Percentiles rank a stretch among this genome's conserved stretches.
phyloP scores from a whole-genome alignment of 2,888 invertebrate genomes.

The Pachydiplax longipennis region DNA sequence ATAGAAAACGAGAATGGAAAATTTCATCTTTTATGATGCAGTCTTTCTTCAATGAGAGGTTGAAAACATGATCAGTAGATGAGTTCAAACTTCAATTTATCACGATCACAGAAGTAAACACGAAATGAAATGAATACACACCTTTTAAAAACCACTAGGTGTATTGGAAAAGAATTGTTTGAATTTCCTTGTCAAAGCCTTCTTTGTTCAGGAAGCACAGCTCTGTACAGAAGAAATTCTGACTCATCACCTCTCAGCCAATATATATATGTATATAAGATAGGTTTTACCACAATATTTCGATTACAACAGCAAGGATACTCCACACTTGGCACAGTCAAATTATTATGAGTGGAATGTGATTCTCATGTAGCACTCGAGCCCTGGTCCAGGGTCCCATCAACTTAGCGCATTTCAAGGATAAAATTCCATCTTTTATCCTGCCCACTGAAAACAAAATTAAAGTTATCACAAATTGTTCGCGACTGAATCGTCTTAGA shows the following conservation, averaged over 20 bases:
- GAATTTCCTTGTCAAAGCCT: slow-evolving; percentile 35
- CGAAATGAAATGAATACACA: slow-evolving; percentile 13
- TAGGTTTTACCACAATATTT: slow-evolving; percentile 32
- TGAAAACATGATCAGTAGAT: slow-evolving; percentile 30
- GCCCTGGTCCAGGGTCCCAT: slow-evolving; percentile 6
- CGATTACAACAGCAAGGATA: slow-evolving; percentile 34
- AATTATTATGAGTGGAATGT: slow-evolving; percentile 38
- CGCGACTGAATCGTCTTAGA: slow-evolving; percentile 14
- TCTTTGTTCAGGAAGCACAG: slow-evolving; percentile 42
- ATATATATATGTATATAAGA: not conserved
- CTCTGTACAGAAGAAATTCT: slow-evolving; percentile 30
- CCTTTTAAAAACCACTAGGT: slow-evolving; percentile 30
- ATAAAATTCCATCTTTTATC: not conserved
- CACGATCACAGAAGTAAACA: slow-evolving; percentile 37
- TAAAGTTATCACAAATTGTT: slow-evolving; percentile 36
- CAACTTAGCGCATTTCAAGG: not conserved
- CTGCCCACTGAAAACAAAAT: slow-evolving; percentile 13
- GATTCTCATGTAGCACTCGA: not conserved
- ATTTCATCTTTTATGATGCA: slow-evolving; percentile 24
- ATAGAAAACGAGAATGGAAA: slow-evolving; percentile 20
- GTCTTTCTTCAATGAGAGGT: slow-evolving; percentile 29
- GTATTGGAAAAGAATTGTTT: slow-evolving; percentile 8
- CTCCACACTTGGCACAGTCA: slow-evolving; percentile 42
- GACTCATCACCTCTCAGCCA: not conserved
- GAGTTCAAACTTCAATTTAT: slow-evolving; percentile 26